These are phyloP conservation scores for Selenia dentaria DNA, from an alignment of 2,888 invertebrate species.

Conservation along the genomic window DNA sequence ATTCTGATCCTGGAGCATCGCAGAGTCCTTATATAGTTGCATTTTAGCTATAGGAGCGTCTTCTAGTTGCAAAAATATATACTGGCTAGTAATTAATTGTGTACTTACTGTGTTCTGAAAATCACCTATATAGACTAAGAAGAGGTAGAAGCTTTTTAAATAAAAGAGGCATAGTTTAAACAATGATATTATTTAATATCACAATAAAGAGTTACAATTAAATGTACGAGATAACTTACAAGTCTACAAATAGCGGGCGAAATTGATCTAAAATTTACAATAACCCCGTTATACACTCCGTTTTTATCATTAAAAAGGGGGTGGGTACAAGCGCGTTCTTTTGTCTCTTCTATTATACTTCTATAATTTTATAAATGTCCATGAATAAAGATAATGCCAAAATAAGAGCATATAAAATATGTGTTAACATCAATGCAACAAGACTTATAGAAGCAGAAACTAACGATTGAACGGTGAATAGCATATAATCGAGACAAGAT, in stretches of 20 bases:
- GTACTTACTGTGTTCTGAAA: too few species aligned
- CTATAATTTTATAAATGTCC: slow-evolving; percentile 7
- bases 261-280: slow-evolving; percentile 7
- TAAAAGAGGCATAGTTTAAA: slow-evolving; percentile 18
- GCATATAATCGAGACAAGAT: too few species aligned
- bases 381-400: not conserved
- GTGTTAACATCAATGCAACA: too few species aligned
- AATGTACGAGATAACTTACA: slow-evolving; percentile 17
- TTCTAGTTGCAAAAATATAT: too few species aligned
- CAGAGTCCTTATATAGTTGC: too few species aligned
- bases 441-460: too few species aligned
- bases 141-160: too few species aligned
- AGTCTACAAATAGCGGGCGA: slow-evolving; percentile 10
- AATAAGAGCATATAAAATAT: too few species aligned
- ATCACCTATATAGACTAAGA: too few species aligned
- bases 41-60: too few species aligned
- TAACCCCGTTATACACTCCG: slow-evolving; percentile 4
- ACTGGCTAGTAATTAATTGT: too few species aligned
- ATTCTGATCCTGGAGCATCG: too few species aligned
- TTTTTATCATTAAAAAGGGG: not conserved
- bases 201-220: slow-evolving; percentile 33
- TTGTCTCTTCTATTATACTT: not conserved
- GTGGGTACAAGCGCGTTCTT: not conserved
- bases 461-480: not conserved
- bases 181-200: slow-evolving; percentile 38